Conservation (phyloP, 2,888 invertebrate species). For the Scaeva pyrastri region DNA sequence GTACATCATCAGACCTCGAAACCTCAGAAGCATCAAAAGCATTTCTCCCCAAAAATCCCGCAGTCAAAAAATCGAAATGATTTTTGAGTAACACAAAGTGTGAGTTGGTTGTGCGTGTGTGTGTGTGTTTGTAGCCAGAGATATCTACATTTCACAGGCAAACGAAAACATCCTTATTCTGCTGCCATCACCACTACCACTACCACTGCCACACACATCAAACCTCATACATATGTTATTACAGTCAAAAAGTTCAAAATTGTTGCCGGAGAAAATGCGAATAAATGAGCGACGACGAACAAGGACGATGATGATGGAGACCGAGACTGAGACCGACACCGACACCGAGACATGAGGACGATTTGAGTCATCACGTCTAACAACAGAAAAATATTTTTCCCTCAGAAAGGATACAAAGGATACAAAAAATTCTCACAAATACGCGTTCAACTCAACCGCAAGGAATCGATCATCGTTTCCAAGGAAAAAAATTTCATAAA, state of each 20-base stretch:
- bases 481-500: background rate
- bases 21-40: conserved; percentile 20
- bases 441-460: conserved; percentile 55
- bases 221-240: conserved; percentile 50
- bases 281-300: conserved; percentile 52
- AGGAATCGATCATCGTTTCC: conserved; percentile 69
- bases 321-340: too few species aligned
- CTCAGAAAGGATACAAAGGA: background rate
- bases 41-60: conserved; percentile 4
- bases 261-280: conserved; percentile 41
- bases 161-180: background rate
- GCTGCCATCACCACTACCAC: background rate
- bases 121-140: background rate
- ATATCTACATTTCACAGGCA: conserved; percentile 23
- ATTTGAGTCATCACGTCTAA: conserved; percentile 68
- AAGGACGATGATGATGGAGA: too few species aligned
- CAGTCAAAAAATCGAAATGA: conserved; percentile 35
- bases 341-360: conserved; percentile 35
- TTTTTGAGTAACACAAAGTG: conserved; percentile 21
- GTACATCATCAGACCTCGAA: conserved; percentile 22
- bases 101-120: too few species aligned
- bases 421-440: background rate
- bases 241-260: conserved; percentile 62
- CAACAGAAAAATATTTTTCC: conserved; percentile 54
- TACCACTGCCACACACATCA: conserved; percentile 8